These are phyloP conservation scores for Cliona cf. orientalis DNA, from an alignment of 37 sponge, comb jelly and placozoan genomes.

Conservation along the genomic window DNA sequence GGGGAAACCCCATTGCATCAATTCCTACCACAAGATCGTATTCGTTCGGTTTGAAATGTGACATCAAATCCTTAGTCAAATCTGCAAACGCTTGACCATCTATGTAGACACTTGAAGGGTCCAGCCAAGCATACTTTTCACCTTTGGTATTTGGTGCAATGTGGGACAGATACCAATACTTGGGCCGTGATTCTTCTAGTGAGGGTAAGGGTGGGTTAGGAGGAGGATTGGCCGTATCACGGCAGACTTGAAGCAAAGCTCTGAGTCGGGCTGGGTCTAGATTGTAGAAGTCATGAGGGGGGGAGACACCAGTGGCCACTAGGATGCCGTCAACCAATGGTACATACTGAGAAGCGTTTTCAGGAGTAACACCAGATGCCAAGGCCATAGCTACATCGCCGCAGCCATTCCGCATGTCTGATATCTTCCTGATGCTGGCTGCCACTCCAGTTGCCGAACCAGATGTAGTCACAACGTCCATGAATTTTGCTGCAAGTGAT, in stretches of 20 bases:
- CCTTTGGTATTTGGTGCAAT: constrained; percentile 19
- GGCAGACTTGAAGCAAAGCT: not conserved
- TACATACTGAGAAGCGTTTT: constrained; percentile 6
- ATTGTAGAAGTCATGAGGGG: constrained; percentile 20
- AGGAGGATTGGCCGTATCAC: not conserved
- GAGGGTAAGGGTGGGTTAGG: too few species aligned
- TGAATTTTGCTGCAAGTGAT: constrained; percentile 1
- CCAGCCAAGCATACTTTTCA: constrained; percentile 23
- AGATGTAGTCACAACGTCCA: constrained; percentile 31
- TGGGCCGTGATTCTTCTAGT: not conserved
- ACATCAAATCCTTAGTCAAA: not conserved
- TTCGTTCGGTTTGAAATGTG: not conserved
- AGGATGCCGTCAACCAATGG: constrained; percentile 12
- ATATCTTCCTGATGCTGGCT: constrained; percentile 3
- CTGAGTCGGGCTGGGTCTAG: constrained; percentile 18
- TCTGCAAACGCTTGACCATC: not conserved
- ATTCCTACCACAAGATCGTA: constrained; percentile 20
- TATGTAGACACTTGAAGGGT: constrained; percentile 7
- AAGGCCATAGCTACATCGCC: not conserved
- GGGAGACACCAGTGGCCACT: constrained; percentile 26
- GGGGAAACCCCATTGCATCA: constrained; percentile 20
- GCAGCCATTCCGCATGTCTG: not conserved
- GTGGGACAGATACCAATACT: not conserved
- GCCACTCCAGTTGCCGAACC: constrained; percentile 27
- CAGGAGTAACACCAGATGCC: constrained; percentile 28